These are phyloP conservation scores for Tribolium freemani DNA, from an alignment of 2,888 invertebrate species.

Conservation along the genomic window DNA sequence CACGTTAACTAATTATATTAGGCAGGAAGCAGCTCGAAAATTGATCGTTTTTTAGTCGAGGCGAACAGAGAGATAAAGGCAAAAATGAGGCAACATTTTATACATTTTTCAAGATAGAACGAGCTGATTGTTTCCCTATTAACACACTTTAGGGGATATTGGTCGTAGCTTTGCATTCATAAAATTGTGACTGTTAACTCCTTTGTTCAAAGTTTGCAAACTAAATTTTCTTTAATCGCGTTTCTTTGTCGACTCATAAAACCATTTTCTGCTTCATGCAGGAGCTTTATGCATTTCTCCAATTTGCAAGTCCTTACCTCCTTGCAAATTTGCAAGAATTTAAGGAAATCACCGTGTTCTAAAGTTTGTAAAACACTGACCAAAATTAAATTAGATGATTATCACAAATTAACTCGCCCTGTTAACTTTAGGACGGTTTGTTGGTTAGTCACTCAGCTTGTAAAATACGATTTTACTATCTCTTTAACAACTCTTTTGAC, in stretches of 20 bases:
- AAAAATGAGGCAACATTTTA: neutral
- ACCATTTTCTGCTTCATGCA: neutral
- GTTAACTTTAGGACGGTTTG: too few relatives aligned
- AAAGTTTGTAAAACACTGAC: too few relatives aligned
- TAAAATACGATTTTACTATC: too few relatives aligned
- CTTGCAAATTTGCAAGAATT: too few relatives aligned
- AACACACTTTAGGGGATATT: neutral
- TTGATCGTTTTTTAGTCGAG: conserved; percentile 1
- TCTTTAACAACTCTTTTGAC: too few relatives aligned
- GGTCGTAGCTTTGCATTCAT: neutral
- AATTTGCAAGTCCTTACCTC: neutral
- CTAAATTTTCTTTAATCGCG: neutral
- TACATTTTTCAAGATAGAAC: neutral
- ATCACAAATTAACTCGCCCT: too few relatives aligned
- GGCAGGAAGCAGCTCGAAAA: neutral
- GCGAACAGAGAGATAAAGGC: neutral
- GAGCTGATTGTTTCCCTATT: neutral
- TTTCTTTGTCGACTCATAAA: neutral
- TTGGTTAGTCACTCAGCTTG: too few relatives aligned
- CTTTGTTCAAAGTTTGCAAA: neutral
- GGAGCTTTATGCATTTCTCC: neutral
- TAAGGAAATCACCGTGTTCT: too few relatives aligned
- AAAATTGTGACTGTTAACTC: neutral
- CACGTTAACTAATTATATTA: conserved; percentile 11
- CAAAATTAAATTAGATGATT: too few relatives aligned